A percentile compares a stretch with the other conserved stretches of the same genome.
These are phyloP conservation scores for Eilema sororculum DNA, from an alignment of 2,888 invertebrate species.

Conservation along the genomic window DNA sequence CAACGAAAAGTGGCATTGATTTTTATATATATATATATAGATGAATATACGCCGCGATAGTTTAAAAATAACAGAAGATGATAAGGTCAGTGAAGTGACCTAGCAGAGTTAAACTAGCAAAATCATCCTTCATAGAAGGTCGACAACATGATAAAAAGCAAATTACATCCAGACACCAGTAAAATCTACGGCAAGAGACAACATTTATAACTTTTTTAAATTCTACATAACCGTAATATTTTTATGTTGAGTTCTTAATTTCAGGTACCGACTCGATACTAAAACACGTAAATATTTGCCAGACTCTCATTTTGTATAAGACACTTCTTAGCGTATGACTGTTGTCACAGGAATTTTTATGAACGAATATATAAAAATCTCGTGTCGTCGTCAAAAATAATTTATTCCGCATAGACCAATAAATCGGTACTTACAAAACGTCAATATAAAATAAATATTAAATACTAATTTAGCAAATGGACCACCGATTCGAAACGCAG, in stretches of 20 bases:
- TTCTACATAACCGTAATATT: conserved; percentile 15
- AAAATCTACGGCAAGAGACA: not conserved
- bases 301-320: not conserved
- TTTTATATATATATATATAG: too few species aligned
- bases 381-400: too few species aligned
- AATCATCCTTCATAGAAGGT: not conserved
- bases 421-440: too few species aligned
- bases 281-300: not conserved
- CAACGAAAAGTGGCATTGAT: too few species aligned
- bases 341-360: not conserved
- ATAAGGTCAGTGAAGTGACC: too few species aligned
- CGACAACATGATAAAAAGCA: conserved; percentile 5
- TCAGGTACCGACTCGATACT: not conserved
- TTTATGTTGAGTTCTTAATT: conserved; percentile 8
- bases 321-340: not conserved
- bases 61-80: too few species aligned
- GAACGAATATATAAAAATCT: not conserved
- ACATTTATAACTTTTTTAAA: conserved; percentile 19
- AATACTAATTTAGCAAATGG: too few species aligned
- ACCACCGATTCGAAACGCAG: too few species aligned
- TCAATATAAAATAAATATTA: too few species aligned
- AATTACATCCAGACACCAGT: conserved; percentile 1
- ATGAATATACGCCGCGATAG: too few species aligned
- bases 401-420: too few species aligned
- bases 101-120: too few species aligned